A percentile compares a stretch with the other conserved stretches of the same genome.
These are phyloP conservation scores for Dicaeum eximium DNA, from an alignment of 2,113 vertebrate genomes.

Conservation along the genomic window DNA sequence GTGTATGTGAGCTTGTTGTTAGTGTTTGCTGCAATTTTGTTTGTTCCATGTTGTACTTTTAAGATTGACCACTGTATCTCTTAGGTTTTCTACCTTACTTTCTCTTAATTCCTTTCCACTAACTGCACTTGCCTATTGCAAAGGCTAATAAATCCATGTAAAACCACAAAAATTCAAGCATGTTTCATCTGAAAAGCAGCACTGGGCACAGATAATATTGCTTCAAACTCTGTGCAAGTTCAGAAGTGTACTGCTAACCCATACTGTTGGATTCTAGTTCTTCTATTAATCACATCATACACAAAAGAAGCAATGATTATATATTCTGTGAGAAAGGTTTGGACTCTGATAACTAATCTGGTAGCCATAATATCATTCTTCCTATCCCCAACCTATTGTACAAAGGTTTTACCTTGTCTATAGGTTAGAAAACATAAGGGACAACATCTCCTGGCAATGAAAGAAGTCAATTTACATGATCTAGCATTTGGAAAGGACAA, in stretches of 20 bases:
- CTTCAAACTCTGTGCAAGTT: background rate
- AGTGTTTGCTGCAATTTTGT: background rate
- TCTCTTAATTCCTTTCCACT: background rate
- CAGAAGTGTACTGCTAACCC: background rate
- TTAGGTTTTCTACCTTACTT: background rate
- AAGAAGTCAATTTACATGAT: slow-evolving; percentile 90
- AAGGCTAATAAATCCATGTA: background rate
- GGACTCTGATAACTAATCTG: background rate
- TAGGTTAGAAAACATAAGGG: slow-evolving; percentile 84
- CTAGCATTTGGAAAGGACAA: slow-evolving; percentile 90
- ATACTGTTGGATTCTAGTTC: background rate
- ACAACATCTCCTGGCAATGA: slow-evolving; percentile 87
- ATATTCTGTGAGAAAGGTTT: background rate
- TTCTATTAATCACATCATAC: background rate
- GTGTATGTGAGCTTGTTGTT: background rate
- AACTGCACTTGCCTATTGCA: background rate
- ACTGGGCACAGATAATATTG: background rate
- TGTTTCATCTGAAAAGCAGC: background rate
- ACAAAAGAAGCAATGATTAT: background rate
- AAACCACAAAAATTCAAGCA: background rate
- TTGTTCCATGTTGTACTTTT: background rate
- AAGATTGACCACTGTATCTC: background rate
- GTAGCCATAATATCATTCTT: background rate
- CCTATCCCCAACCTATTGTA: background rate
- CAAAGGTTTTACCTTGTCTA: background rate